These are phyloP conservation scores for Meliscaeva auricollis DNA, from an alignment of 2,888 invertebrate species.

Conservation along the genomic window DNA sequence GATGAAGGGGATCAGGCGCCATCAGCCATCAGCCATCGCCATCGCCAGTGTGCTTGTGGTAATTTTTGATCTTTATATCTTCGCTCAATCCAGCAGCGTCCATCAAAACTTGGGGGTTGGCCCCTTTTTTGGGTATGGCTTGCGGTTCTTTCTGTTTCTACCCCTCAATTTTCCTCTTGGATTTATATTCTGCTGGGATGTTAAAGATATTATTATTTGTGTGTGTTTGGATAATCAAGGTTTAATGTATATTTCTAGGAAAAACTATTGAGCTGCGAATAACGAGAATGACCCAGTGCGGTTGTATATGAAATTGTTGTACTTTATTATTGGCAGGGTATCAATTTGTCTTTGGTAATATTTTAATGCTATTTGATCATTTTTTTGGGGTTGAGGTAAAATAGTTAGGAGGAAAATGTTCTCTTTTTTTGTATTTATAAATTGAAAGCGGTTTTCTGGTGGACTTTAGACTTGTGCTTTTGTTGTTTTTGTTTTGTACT, in stretches of 20 bases:
- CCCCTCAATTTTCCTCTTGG: constrained; percentile 13
- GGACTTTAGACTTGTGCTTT: too few relatives aligned
- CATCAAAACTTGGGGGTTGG: neutral
- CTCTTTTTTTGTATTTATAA: neutral
- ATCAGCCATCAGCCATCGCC: too few relatives aligned
- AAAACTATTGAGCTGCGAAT: constrained; percentile 64
- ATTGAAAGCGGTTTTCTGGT: too few relatives aligned
- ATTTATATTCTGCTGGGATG: constrained; percentile 1
- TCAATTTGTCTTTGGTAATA: neutral
- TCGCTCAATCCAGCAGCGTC: neutral
- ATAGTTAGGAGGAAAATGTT: neutral
- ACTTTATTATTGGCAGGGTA: constrained; percentile 47
- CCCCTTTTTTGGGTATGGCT: neutral
- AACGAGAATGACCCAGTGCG: constrained; percentile 44
- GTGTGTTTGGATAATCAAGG: constrained; percentile 40
- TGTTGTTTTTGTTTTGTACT: too few relatives aligned
- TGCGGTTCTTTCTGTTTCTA: constrained; percentile 34
- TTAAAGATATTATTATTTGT: constrained; percentile 18
- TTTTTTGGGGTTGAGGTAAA: neutral
- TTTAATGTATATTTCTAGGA: constrained; percentile 40
- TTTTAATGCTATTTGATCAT: neutral
- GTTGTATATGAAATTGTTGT: constrained; percentile 19
- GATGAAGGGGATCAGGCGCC: constrained; percentile 31
- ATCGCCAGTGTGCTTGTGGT: neutral
- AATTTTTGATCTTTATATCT: constrained; percentile 10